Base-by-base conservation (phyloP, 1,140 invertebrate species). In the Delia radicum region DNA sequence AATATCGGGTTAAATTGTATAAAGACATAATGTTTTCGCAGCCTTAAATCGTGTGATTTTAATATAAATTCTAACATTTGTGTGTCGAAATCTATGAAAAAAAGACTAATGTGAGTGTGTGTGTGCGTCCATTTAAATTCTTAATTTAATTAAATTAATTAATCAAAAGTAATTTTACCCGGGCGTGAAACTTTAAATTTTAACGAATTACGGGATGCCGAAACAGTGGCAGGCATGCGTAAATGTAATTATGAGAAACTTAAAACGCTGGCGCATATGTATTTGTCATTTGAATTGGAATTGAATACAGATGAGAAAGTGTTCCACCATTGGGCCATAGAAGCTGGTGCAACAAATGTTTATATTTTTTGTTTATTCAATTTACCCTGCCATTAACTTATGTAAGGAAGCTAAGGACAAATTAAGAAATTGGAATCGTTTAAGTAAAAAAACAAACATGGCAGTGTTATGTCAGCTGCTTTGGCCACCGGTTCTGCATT, bases 201-300 rank as follows among this genome's bases (percentile, higher is more conserved):
- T 24, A 81, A 79, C 74, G 79, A 82, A 46, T 73, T 78, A 42
- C 79, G 77, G 15, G 83, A 85, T 73, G 77, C 77, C 21, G 83
- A 83, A 24, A 63, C 85, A 67, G 83, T 80, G 15, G 37, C 77
- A 48, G 81, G 81, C 79, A 85, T 85, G 83, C 83, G 83, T 67
- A 79, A 78, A 71, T 80, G 81, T 67, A 93, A 95, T 88, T 91
- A 92, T 26, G 94, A 95, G 78, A 94, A 96, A 85, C 95, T 94
- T 87, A 91, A 93, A 78, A 94, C 93, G 28, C 89, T 97, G 78
- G 94, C 96, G 79, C 92, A 93, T 82, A 97, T 96, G 95, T 95
- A 97, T 88, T 88, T 97, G 79, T 96, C 94, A 18, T 96, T 97
- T 88, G 90, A 95, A 80, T 88, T 96, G 75, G 91, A 93, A 80